Percentiles rank a stretch among this genome's conserved stretches.
Conservation (phyloP, 2,113 vertebrate genomes). For the Peromyscus californicus region DNA sequence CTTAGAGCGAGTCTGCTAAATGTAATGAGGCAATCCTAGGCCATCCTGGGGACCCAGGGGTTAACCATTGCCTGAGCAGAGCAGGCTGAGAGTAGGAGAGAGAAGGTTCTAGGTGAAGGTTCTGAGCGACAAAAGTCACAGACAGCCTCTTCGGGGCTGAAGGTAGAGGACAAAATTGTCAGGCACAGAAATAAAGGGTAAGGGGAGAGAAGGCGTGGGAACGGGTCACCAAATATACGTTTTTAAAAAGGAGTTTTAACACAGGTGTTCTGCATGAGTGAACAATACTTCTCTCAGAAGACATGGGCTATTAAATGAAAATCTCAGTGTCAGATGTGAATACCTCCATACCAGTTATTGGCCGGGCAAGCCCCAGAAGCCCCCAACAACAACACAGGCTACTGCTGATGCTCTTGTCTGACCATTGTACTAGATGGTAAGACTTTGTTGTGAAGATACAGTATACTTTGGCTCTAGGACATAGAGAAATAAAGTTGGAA, state of each 20-base stretch:
- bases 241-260: background rate
- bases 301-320: background rate
- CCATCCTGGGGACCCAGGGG: background rate
- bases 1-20: background rate
- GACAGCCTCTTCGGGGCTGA: background rate
- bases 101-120: background rate
- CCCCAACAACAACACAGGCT: background rate
- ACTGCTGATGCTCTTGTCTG: background rate
- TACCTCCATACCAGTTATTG: background rate
- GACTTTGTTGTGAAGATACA: background rate
- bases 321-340: no score
- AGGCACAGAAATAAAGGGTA: background rate
- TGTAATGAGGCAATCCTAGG: background rate
- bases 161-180: background rate
- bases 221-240: background rate
- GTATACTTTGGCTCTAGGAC: background rate
- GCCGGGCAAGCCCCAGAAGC: background rate
- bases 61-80: background rate
- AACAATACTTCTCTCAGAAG: background rate
- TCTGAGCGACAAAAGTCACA: background rate
- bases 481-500: background rate
- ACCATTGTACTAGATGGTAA: background rate
- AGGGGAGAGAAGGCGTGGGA: background rate
- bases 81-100: background rate
- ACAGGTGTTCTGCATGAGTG: background rate